Percentiles rank a stretch among this genome's conserved stretches.
Conservation (phyloP, 1,140 invertebrate species). For the Microplitis demolitor region DNA sequence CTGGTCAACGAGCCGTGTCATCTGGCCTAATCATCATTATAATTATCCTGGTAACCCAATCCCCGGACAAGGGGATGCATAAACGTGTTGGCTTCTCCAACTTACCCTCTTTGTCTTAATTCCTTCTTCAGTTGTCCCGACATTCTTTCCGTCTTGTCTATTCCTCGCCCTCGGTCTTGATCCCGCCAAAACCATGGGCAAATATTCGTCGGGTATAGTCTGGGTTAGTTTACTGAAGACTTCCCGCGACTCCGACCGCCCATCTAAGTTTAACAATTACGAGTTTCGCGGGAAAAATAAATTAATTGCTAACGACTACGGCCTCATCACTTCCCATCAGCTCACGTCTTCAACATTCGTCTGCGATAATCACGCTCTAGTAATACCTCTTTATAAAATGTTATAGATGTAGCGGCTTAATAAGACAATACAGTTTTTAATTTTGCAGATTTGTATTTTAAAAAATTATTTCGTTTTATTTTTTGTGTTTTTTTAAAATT, state of each 20-base stretch:
- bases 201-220: neutral
- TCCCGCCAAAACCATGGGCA: slow-evolving; percentile 23
- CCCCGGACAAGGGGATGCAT: slow-evolving; percentile 24
- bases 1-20: slow-evolving; percentile 53
- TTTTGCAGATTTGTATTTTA: no score
- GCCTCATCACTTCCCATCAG: slow-evolving; percentile 9
- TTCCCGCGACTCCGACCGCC: slow-evolving; percentile 40
- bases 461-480: no score
- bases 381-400: no score
- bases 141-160: no score
- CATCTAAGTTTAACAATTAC: slow-evolving; percentile 60
- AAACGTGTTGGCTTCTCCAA: slow-evolving; percentile 33
- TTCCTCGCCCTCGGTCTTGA: no score
- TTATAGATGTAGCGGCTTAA: no score
- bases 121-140: neutral
- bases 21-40: slow-evolving; percentile 55
- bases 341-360: slow-evolving; percentile 1
- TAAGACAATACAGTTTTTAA: no score
- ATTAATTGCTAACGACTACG: slow-evolving; percentile 44
- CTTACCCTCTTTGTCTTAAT: slow-evolving; percentile 16
- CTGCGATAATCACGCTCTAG: neutral
- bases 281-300: slow-evolving; percentile 49
- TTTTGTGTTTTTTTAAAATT: no score
- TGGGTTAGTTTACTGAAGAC: neutral
- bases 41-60: slow-evolving; percentile 59